phyloP scores from a whole-genome alignment of 2,113 vertebrate genomes.

The Himantopus leucocephalus region DNA sequence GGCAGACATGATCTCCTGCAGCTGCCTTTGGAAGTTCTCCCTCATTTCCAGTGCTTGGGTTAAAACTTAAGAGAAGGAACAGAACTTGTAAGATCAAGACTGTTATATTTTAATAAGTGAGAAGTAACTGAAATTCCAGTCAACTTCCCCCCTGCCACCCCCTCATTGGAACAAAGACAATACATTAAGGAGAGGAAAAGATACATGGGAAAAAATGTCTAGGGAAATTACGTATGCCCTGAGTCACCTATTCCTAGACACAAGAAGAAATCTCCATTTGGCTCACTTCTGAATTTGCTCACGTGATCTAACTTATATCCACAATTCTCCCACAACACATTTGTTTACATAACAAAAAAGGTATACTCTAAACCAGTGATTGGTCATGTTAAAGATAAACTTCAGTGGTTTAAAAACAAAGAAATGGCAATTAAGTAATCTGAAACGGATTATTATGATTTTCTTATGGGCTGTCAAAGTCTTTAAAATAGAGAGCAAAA shows the following conservation, averaged over 20 bases:
- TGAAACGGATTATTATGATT: neutral
- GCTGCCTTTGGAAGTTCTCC: conserved; percentile 89
- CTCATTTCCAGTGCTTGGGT: conserved; percentile 93
- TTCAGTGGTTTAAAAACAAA: neutral
- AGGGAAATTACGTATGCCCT: fast-evolving
- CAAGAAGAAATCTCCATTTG: neutral
- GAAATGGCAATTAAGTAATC: neutral
- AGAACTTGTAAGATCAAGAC: neutral
- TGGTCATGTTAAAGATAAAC: neutral
- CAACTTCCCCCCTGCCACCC: neutral
- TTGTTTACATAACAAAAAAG: neutral
- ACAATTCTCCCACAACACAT: neutral
- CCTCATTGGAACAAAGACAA: neutral
- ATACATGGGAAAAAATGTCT: neutral
- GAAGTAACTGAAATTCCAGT: neutral
- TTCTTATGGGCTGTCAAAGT: neutral
- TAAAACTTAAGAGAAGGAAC: conserved; percentile 67
- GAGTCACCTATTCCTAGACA: neutral
- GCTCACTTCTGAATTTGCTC: neutral
- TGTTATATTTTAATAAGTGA: neutral
- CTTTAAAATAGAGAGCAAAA: neutral
- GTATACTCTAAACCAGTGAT: neutral
- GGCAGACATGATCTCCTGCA: conserved; percentile 97
- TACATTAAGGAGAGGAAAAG: neutral
- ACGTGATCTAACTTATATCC: neutral